These are phyloP conservation scores for Glyphotaelius pellucidus DNA, from an alignment of 2,888 invertebrate species.

Conservation along the genomic window DNA sequence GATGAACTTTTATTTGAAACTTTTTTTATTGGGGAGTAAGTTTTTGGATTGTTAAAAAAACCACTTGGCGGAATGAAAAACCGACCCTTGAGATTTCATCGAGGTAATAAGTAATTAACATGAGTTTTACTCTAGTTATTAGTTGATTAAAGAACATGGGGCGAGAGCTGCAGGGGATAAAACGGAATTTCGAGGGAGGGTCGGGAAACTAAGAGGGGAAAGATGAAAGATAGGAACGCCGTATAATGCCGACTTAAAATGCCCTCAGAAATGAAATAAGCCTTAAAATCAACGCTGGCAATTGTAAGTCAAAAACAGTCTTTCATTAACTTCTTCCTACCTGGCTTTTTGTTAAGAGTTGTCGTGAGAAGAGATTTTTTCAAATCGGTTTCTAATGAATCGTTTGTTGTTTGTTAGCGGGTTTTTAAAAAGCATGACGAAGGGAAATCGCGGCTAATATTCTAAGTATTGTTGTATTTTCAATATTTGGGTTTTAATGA, in stretches of 20 bases:
- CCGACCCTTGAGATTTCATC: neutral
- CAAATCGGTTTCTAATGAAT: conserved; percentile 9
- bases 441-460: conserved; percentile 24
- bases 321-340: conserved; percentile 2
- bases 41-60: conserved; percentile 4
- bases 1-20: neutral
- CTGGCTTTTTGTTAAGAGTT: neutral
- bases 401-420: conserved; percentile 38
- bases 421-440: conserved; percentile 40
- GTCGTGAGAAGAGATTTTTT: neutral
- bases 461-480: conserved; percentile 23
- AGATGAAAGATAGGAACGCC: conserved; percentile 34
- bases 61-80: conserved; percentile 21
- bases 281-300: conserved; percentile 22
- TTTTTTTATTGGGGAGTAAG: neutral
- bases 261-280: conserved; percentile 33
- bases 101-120: conserved; percentile 39
- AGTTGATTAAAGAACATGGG: conserved; percentile 56
- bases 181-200: conserved; percentile 21
- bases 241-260: conserved; percentile 33
- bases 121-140: conserved; percentile 53
- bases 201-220: conserved; percentile 27
- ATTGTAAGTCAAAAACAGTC: conserved; percentile 30
- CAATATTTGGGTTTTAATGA: conserved; percentile 35
- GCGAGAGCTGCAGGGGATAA: conserved; percentile 35